Evolutionary conservation across 2,888 invertebrate species (phyloP), one percentile per base, ranked within the genome.

Genomic region (Resseliella maxima): DNA sequence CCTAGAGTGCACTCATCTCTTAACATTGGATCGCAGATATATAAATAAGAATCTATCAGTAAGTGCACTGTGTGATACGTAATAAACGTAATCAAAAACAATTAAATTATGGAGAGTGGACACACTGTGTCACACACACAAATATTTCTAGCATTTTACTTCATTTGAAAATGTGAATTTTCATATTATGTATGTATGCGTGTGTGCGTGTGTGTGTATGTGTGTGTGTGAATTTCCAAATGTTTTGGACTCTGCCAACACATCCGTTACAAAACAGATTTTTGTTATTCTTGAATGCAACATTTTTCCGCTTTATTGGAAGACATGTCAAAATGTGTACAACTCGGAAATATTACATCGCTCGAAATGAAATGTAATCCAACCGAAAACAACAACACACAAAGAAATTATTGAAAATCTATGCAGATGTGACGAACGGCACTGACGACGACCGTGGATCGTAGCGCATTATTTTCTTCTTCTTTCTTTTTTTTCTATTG

Each of bases 1-100:
- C 1, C 72, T 15, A 31, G 72, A 72, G 31, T 72, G 72, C 72
- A 72, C 31, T 59, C 59, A 59, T 24, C 59, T 72, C 72, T 24
- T 59, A 24, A 50, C 46, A 50, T 50, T 50, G 41, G 41, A 21
- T 50, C 24, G 24, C 59, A 59, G 24, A 59, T 72, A n/a, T n/a
- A n/a, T n/a, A 72, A 72, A 72, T 72, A 72, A 72, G 72, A 35
- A 72, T 72, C 72, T 72, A 31, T 31, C 15, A 35, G 72, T 72
- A 31, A 72, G 31, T 35, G 72, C 15, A 31, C 31, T 27, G 31
- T 15, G 31, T 72, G 31, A 31, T 35, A 72, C 0, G 72, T 31
- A 72, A 72, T 72, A 31, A 72, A 27, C 27, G 72, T 12, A 72
- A 2, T 15, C 8, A 72, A 72, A 31, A 72, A 31, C 31, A n/a